Conservation (phyloP, 2,113 vertebrate genomes). For the human region GRCh38 chr7:71527001-71527500, state of each 20-base stretch:
- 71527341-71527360: neutral
- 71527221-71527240: neutral
- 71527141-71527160: neutral
- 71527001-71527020: neutral
- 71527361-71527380: neutral
- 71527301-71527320: neutral
- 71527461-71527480: rapidly evolving
- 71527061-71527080: neutral
- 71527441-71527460: neutral
- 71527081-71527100: neutral
- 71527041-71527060: neutral
- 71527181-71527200: neutral
- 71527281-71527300: neutral
- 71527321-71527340: rapidly evolving
- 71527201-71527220: neutral
- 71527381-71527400: neutral
- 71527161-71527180: neutral
- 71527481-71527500: neutral
- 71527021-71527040: neutral
- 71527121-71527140: neutral
- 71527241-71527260: neutral
- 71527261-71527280: neutral
- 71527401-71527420: neutral
- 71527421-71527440: neutral
- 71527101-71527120: neutral